Base-by-base conservation (phyloP, 2,888 invertebrate species). In the Zaprionus lineosus region DNA sequence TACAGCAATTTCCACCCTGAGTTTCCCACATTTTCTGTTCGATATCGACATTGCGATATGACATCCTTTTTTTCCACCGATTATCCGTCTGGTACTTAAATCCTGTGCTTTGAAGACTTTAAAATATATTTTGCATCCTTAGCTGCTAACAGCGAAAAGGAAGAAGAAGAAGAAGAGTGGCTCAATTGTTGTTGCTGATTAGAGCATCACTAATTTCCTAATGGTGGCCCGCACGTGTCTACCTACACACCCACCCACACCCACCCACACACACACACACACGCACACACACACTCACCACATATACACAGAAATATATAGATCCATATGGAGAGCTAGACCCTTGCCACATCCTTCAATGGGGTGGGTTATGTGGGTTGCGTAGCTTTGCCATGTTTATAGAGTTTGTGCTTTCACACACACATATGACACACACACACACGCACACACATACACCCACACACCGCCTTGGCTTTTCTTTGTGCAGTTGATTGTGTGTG, bases 171-270 rank as follows among this genome's bases (percentile, higher is more conserved):
- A n/a, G n/a, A 8, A 44, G 24, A 51, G 34, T 51, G 50, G 19
- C 6, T 33, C 19, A 26, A 58, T 47, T 70, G 50, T 68, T 64
- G 51, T 55, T 66, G 65, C 31, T 34, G 66, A 21, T 51, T 48
- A 24, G 62, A 59, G 64, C 64, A 64, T 44, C 48, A 56, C 64
- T 60, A 64, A 69, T 69, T 56, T 60, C 26, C 55, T 68, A 60
- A 69, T 64, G 60, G 64, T 31, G 40, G 18, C 5, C 8, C 31
- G 7, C 16, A 37, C 53, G 50, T 21, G 24, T 34, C 11, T 31
- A 41, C 24, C 31, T 46, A 41, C 29, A 36, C 29, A 26, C 39
- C 26, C 19, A 34, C 6, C 15, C 40, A 29, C 41, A 28, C 12
- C 7, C 28, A 43, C 14, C 26, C 34, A 46, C 18, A 24, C 39